These are phyloP conservation scores for Watsonalla cultraria DNA, from an alignment of 2,888 invertebrate genomes.

Conservation along the genomic window DNA sequence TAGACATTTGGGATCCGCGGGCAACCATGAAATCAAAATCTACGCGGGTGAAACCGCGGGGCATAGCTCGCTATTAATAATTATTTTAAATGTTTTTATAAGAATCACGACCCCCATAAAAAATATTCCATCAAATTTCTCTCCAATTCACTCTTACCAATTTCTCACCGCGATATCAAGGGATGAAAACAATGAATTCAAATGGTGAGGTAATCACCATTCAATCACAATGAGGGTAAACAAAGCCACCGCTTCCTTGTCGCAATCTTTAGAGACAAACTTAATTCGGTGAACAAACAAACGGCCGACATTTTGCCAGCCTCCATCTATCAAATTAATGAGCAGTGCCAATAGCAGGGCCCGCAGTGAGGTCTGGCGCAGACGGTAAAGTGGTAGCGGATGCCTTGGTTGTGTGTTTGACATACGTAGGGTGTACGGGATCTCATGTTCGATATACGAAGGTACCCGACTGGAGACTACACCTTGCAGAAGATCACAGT, in stretches of 20 bases:
- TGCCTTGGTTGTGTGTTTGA: neutral
- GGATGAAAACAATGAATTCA: neutral
- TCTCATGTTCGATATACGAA: no score
- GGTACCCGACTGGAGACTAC: no score
- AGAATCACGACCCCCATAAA: no score
- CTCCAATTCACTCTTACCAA: neutral
- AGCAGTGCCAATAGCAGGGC: slow-evolving; percentile 34
- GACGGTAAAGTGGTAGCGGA: neutral
- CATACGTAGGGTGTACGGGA: no score
- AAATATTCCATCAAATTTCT: no score
- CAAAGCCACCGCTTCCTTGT: slow-evolving; percentile 6
- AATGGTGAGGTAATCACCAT: neutral
- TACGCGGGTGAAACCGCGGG: no score
- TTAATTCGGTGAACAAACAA: slow-evolving; percentile 27
- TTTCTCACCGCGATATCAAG: neutral
- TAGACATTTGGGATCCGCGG: no score
- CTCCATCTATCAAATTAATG: slow-evolving; percentile 44
- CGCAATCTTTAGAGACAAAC: slow-evolving; percentile 24
- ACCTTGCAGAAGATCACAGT: no score
- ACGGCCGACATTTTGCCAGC: slow-evolving; percentile 6
- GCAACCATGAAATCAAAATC: no score
- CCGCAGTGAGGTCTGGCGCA: slow-evolving; percentile 4
- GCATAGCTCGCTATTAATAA: no score
- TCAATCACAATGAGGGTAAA: slow-evolving; percentile 5
- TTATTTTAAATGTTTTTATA: no score